These are phyloP conservation scores for Scolopax rusticola DNA, from an alignment of 2,797 vertebrate species.

Conservation along the genomic window DNA sequence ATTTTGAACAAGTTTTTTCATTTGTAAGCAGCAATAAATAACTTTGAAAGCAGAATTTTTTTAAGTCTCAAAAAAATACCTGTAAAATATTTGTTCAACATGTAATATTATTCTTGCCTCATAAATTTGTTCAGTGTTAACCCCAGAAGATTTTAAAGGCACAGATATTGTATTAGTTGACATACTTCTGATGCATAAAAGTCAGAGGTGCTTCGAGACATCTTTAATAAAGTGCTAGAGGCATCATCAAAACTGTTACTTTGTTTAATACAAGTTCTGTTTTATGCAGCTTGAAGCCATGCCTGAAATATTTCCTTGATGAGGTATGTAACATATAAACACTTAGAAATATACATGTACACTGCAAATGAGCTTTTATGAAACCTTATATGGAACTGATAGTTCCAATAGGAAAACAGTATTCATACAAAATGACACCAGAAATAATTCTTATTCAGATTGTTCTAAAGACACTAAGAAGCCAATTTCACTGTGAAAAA, in stretches of 20 bases:
- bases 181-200: background rate
- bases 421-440: background rate
- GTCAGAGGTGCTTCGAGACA: background rate
- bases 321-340: background rate
- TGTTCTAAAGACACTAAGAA: background rate
- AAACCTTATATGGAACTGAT: background rate
- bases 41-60: background rate
- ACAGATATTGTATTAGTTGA: background rate
- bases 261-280: background rate
- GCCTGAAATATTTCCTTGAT: background rate
- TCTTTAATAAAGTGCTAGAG: background rate
- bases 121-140: background rate
- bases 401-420: background rate
- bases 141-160: background rate
- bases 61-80: background rate
- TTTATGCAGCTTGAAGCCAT: background rate
- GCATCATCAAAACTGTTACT: background rate
- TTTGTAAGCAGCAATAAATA: background rate
- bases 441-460: background rate
- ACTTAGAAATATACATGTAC: background rate
- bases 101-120: too few relatives aligned
- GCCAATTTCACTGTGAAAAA: background rate
- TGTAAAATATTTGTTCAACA: background rate
- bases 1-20: background rate
- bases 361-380: background rate